These are phyloP conservation scores for Geotrupes spiniger DNA, from an alignment of 2,888 invertebrate genomes.

Conservation along the genomic window DNA sequence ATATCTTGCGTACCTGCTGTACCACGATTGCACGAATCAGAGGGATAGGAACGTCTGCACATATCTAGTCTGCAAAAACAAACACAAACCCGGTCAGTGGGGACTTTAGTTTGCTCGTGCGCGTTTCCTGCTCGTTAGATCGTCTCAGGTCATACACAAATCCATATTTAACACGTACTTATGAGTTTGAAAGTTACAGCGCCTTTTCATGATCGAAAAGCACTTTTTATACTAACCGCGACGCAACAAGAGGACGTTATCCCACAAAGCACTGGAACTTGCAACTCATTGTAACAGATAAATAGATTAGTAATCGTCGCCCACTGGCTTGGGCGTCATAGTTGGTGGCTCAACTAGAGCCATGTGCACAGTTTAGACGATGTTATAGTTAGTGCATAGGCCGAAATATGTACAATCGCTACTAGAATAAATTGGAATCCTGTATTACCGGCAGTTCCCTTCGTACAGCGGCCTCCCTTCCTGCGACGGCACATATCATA, in stretches of 20 bases:
- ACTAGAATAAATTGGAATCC: conserved; percentile 13
- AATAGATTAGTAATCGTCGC: conserved; percentile 2
- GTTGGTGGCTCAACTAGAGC: conserved; percentile 19
- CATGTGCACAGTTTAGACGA: conserved; percentile 6
- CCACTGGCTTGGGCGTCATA: conserved; percentile 4
- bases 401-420: conserved; percentile 28
- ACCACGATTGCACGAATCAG: conserved; percentile 96
- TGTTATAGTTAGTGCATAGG: conserved; percentile 19
- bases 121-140: conserved; percentile 1
- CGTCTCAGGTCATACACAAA: background rate
- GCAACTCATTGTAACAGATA: background rate
- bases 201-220: no score
- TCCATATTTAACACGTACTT: no score
- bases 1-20: conserved; percentile 79
- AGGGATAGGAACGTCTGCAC: conserved; percentile 94
- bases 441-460: conserved; percentile 93
- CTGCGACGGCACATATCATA: conserved; percentile 97
- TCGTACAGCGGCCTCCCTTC: conserved; percentile 95
- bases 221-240: background rate
- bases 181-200: no score
- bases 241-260: background rate
- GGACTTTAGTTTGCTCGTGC: conserved; percentile 17
- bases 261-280: background rate
- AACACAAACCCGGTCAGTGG: conserved; percentile 41
- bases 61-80: conserved; percentile 91